Conservation (phyloP, 2,888 invertebrate species). For the Cenopis cana region DNA sequence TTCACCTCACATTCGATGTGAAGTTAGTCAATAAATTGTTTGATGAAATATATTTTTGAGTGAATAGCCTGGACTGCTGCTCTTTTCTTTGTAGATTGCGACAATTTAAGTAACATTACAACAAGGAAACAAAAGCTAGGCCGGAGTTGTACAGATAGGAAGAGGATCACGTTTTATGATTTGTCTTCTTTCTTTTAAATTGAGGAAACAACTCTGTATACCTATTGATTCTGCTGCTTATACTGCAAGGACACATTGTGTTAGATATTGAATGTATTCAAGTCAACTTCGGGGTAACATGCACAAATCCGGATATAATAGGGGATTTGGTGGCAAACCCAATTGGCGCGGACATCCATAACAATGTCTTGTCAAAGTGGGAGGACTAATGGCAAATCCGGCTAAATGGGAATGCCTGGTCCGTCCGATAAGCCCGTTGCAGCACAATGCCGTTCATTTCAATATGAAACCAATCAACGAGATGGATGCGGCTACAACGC, state of each 20-base stretch:
- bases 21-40: slow-evolving; percentile 18
- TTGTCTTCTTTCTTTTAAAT: not conserved
- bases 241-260: no score
- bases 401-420: slow-evolving; percentile 59
- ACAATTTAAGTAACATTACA: not conserved
- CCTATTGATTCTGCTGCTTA: no score
- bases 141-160: no score
- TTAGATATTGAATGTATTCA: not conserved
- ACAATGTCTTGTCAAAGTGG: slow-evolving; percentile 49
- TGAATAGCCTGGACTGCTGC: not conserved
- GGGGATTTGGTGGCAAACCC: slow-evolving; percentile 5
- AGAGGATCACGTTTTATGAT: not conserved
- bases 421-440: slow-evolving; percentile 57
- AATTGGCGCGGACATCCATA: slow-evolving; percentile 34
- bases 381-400: slow-evolving; percentile 54
- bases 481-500: slow-evolving; percentile 62
- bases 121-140: not conserved
- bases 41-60: not conserved
- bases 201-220: not conserved
- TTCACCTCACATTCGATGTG: slow-evolving; percentile 9
- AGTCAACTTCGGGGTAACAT: slow-evolving; percentile 3
- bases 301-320: slow-evolving; percentile 1
- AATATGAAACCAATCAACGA: slow-evolving; percentile 75
- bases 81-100: not conserved
- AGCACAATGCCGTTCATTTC: slow-evolving; percentile 66